Evolutionary conservation across 2,797 vertebrate genomes (phyloP).

Genomic region (Chanos chanos): DNA sequence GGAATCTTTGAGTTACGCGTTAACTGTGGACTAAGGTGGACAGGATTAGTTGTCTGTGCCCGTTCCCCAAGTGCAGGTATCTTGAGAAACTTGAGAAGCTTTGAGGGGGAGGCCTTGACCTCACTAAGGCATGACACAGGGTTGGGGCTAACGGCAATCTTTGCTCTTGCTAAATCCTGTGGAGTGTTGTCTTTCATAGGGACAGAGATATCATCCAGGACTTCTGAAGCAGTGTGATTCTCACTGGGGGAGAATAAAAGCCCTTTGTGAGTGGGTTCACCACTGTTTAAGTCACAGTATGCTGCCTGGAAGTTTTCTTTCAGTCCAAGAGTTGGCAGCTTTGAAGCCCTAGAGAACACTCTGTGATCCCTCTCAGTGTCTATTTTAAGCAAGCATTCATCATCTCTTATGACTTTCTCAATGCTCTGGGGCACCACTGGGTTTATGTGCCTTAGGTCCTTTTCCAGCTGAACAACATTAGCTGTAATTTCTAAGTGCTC

Average conservation of each 20-base stretch:
- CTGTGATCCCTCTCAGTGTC: conserved; percentile 28
- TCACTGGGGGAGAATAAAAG: conserved; percentile 44
- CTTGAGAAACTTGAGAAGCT: conserved; percentile 87
- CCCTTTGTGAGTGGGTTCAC: conserved; percentile 52
- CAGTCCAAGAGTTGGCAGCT: conserved; percentile 45
- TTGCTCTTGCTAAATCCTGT: conserved; percentile 62
- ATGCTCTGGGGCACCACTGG: conserved; percentile 28
- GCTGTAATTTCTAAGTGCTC: conserved; percentile 26
- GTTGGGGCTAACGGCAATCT: conserved; percentile 69
- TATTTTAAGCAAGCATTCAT: conserved; percentile 39
- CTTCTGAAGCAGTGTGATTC: conserved; percentile 38
- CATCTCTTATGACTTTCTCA: conserved; percentile 30
- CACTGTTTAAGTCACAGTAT: conserved; percentile 54
- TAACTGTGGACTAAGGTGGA: conserved; percentile 88
- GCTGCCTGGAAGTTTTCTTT: conserved; percentile 45
- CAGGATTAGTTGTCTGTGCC: conserved; percentile 63
- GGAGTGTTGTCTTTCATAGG: conserved; percentile 54
- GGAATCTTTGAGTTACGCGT: conserved; percentile 88
- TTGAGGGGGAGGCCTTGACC: conserved; percentile 79
- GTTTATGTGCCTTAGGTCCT: conserved; percentile 44
- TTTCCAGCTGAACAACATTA: conserved; percentile 19
- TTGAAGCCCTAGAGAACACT: conserved; percentile 45
- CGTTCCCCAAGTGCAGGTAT: conserved; percentile 81
- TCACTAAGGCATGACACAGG: conserved; percentile 72
- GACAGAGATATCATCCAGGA: conserved; percentile 44